Evolutionary conservation across 2,113 vertebrate genomes (phyloP).

Genomic region (Corythornis vintsioides): DNA sequence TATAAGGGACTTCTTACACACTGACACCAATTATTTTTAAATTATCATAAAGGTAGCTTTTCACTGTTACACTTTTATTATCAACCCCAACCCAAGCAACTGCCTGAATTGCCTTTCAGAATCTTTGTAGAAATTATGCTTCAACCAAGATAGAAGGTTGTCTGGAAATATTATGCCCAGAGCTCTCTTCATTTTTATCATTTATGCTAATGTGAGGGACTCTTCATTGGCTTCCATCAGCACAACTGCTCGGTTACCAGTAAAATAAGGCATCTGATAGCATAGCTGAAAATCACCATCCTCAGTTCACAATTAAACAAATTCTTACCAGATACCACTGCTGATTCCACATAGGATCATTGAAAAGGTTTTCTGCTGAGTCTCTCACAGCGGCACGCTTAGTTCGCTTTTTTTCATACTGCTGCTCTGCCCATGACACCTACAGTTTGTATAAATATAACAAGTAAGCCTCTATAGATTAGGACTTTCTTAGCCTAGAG

Average conservation of each 20-base stretch:
- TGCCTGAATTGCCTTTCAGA: not conserved
- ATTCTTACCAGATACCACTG: slow-evolving; percentile 98
- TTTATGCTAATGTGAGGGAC: rapidly evolving
- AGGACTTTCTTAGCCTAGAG: not conserved
- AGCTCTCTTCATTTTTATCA: not conserved
- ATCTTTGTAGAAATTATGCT: not conserved
- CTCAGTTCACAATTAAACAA: not conserved
- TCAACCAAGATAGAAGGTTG: not conserved
- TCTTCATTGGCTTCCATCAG: not conserved
- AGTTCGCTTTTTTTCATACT: slow-evolving; percentile 89
- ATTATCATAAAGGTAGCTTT: not conserved
- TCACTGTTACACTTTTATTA: not conserved
- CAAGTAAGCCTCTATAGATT: not conserved
- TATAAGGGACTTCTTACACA: not conserved
- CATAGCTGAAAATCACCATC: not conserved
- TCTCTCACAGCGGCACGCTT: slow-evolving; percentile 80
- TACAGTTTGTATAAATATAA: slow-evolving; percentile 42
- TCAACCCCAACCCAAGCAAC: not conserved
- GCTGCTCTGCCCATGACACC: slow-evolving; percentile 98
- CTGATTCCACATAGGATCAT: slow-evolving; percentile 97
- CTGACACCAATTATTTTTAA: not conserved
- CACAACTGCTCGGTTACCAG: rapidly evolving
- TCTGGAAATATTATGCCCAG: not conserved
- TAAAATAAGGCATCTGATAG: not conserved
- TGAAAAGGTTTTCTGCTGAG: slow-evolving; percentile 88